Base-by-base conservation (phyloP, 2,888 invertebrate species). In the Synanthedon formicaeformis region DNA sequence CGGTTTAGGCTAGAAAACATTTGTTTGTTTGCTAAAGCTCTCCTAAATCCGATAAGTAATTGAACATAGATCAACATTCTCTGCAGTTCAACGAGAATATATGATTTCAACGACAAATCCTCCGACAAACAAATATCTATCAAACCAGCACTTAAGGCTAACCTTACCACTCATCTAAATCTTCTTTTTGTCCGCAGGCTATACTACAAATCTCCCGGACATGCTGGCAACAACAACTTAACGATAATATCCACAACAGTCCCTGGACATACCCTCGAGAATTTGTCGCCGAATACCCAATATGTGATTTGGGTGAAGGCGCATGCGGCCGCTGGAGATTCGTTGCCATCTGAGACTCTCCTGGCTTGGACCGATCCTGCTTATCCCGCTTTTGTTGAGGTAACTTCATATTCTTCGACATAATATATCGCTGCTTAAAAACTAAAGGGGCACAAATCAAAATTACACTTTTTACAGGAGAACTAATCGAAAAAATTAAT, bases 361-460 rank as follows among this genome's bases (percentile, higher is more conserved):
- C 89, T 95, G 54, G 94, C 94, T 0, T 95, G 95, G 95, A 95
- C 95, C 5, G 95, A 95, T 75, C 95, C 95, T 0, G 94, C 95
- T 0, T 92, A 94, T 66, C 95, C 95, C 0, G 94, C 95, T 0
- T 94, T 93, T 78, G 95, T 96, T 14, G 95, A 95, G 90, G 94
- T 94, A 75, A 78, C 74, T 45, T 14, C 2, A 45, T 34, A 10
- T 10, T 34, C 27, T 8, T 34, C n/a, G n/a, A n/a, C n/a, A n/a
- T n/a, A n/a, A n/a, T n/a, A n/a, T n/a, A n/a, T n/a, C n/a, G n/a
- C n/a, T n/a, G n/a, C n/a, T n/a, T n/a, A n/a, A n/a, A n/a, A n/a
- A n/a, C n/a, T n/a, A n/a, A n/a, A n/a, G n/a, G n/a, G n/a, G n/a
- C n/a, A n/a, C n/a, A n/a, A n/a, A n/a, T n/a, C n/a, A n/a, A n/a